phyloP scores from a whole-genome alignment of 2,113 vertebrate species.

The Nannobrachium achirus region DNA sequence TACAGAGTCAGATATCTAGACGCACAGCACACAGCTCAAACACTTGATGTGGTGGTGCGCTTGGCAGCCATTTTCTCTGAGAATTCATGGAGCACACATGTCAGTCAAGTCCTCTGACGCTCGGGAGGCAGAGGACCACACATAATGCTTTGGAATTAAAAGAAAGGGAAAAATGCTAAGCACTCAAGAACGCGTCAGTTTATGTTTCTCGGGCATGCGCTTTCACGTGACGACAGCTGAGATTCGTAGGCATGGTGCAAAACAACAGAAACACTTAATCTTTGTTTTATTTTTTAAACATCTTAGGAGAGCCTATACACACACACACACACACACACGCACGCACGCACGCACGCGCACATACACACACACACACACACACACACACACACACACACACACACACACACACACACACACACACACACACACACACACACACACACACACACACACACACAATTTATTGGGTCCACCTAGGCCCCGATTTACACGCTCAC shows the following conservation, averaged over 20 bases:
- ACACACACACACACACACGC: too few species aligned
- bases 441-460: too few species aligned
- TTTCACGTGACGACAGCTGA: background rate
- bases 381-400: too few species aligned
- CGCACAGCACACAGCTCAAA: background rate
- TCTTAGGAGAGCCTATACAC: too few species aligned
- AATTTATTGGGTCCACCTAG: too few species aligned
- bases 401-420: too few species aligned
- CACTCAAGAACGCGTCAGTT: background rate
- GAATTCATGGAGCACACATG: slow-evolving; percentile 2
- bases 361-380: too few species aligned
- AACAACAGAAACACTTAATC: background rate
- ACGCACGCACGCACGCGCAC: too few species aligned
- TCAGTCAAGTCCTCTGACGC: slow-evolving; percentile 32
- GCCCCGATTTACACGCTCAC: too few species aligned
- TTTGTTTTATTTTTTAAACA: too few species aligned
- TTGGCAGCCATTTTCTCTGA: slow-evolving; percentile 29
- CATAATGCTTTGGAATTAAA: slow-evolving; percentile 24
- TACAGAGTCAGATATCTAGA: background rate
- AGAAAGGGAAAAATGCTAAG: slow-evolving; percentile 1
- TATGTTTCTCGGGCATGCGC: background rate
- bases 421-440: too few species aligned
- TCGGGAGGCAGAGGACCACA: slow-evolving; percentile 11
- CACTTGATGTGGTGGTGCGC: background rate
- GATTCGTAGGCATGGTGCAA: background rate